These are phyloP conservation scores for Schrankia costaestrigalis DNA, from an alignment of 2,888 invertebrate genomes.

Conservation along the genomic window DNA sequence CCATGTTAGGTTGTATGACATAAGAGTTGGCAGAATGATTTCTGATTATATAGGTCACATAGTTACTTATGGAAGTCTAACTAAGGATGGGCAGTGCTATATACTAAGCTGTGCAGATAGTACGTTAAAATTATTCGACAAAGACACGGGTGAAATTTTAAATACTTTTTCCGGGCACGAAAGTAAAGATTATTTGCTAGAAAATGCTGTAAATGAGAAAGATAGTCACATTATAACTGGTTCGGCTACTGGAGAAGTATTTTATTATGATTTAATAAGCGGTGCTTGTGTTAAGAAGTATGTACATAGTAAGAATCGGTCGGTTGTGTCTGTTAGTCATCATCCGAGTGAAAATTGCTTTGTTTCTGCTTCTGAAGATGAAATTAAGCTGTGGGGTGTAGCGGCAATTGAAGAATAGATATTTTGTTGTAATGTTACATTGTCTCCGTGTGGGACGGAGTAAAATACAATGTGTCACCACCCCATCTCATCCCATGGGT, in stretches of 20 bases:
- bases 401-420: slow-evolving; percentile 41
- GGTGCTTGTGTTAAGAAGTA: slow-evolving; percentile 72
- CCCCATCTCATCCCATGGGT: no score
- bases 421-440: not conserved
- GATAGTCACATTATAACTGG: slow-evolving; percentile 95
- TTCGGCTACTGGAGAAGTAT: slow-evolving; percentile 91
- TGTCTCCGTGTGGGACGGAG: not conserved
- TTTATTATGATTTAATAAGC: slow-evolving; percentile 94
- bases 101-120: slow-evolving; percentile 92
- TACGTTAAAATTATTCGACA: slow-evolving; percentile 92
- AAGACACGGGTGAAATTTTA: slow-evolving; percentile 76
- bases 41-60: slow-evolving; percentile 93
- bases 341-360: slow-evolving; percentile 89
- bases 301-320: slow-evolving; percentile 77
- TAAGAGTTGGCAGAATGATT: slow-evolving; percentile 90
- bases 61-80: slow-evolving; percentile 90
- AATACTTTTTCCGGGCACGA: slow-evolving; percentile 90
- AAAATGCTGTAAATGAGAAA: slow-evolving; percentile 90
- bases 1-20: slow-evolving; percentile 92
- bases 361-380: slow-evolving; percentile 87
- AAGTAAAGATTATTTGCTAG: slow-evolving; percentile 91
- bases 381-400: slow-evolving; percentile 85
- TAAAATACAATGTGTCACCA: not conserved
- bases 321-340: slow-evolving; percentile 89
- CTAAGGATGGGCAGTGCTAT: slow-evolving; percentile 95